Evolutionary conservation across 2,888 invertebrate species (phyloP).

Genomic region (Luperina testacea): DNA sequence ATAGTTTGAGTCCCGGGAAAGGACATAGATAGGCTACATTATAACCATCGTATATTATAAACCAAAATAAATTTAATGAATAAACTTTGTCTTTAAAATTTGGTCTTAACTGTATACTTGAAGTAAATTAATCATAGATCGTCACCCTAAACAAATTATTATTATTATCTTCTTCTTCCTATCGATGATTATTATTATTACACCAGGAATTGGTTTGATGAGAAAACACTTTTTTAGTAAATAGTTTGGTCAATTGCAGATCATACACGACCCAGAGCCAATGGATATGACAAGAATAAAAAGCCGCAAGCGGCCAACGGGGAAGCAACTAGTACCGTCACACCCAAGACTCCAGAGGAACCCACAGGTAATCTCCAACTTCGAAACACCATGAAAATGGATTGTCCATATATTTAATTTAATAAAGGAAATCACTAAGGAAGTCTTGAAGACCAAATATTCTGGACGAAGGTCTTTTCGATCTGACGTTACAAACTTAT

Average conservation of each 20-base stretch:
- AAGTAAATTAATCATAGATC: neutral
- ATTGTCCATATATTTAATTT: neutral
- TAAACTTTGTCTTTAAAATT: neutral
- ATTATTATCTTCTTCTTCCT: neutral
- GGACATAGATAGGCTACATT: too few relatives aligned
- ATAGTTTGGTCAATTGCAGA: slow-evolving; percentile 71
- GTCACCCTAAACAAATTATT: neutral
- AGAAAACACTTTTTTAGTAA: slow-evolving; percentile 11
- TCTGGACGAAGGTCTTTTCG: neutral
- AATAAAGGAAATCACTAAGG: neutral
- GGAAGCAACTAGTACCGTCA: slow-evolving; percentile 68
- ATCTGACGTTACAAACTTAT: neutral
- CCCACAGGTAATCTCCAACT: slow-evolving; percentile 73
- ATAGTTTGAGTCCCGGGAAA: too few relatives aligned
- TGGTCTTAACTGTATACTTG: neutral
- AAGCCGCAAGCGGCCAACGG: slow-evolving; percentile 77
- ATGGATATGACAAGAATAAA: slow-evolving; percentile 83
- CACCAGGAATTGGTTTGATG: slow-evolving; percentile 9
- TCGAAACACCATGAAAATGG: neutral
- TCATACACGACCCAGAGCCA: slow-evolving; percentile 82
- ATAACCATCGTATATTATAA: too few relatives aligned
- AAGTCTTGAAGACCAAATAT: neutral
- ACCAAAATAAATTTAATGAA: too few relatives aligned
- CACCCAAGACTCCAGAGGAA: slow-evolving; percentile 79
- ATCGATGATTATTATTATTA: neutral